Conservation (phyloP, 2,888 invertebrate species). For the Asteroscopus sphinx region DNA sequence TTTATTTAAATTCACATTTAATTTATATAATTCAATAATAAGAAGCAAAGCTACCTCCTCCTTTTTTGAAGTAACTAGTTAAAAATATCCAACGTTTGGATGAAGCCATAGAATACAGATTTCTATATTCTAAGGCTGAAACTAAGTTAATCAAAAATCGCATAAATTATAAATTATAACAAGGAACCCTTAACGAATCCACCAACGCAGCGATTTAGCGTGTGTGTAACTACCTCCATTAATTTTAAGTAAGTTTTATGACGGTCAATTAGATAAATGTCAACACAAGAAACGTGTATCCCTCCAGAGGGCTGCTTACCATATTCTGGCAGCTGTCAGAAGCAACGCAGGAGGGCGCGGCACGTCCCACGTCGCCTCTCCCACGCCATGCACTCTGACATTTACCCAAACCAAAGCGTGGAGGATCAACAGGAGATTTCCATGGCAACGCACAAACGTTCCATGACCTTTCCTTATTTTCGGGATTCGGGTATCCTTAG, state of each 20-base stretch:
- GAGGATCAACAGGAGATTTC: constrained; percentile 78
- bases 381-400: constrained; percentile 73
- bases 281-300: constrained; percentile 36
- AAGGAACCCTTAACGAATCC: constrained; percentile 27
- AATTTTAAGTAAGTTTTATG: constrained; percentile 29
- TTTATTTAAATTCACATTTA: too few species aligned
- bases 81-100: too few species aligned
- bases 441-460: constrained; percentile 72
- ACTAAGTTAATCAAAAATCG: background rate
- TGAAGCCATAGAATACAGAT: too few species aligned
- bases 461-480: constrained; percentile 74
- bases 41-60: too few species aligned
- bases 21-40: too few species aligned
- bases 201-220: constrained; percentile 33
- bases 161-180: constrained; percentile 31
- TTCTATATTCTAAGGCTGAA: too few species aligned
- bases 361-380: constrained; percentile 50
- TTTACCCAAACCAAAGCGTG: constrained; percentile 57
- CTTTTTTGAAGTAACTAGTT: too few species aligned
- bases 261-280: constrained; percentile 39
- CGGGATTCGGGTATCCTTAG: constrained; percentile 31
- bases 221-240: constrained; percentile 31
- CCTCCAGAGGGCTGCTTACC: constrained; percentile 19
- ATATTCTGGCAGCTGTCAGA: constrained; percentile 38
- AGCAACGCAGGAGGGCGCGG: constrained; percentile 45